Evolutionary conservation across 2,888 invertebrate species (phyloP), one percentile per base, ranked within the genome.

Genomic region (Zaprionus bogoriensis): DNA sequence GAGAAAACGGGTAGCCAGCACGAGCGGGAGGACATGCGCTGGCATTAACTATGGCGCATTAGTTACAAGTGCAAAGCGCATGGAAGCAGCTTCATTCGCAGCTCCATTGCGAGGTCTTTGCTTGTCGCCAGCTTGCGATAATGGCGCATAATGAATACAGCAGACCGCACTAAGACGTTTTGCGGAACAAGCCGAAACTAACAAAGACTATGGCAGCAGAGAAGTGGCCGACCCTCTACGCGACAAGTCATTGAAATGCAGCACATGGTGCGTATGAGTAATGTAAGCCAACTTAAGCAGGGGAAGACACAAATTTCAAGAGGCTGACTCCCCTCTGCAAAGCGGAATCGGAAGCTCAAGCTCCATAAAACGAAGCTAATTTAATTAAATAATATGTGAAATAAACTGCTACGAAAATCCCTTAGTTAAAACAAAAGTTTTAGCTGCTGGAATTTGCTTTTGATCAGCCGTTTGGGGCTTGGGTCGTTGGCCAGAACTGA

Each of bases 91-190:
- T 39, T 30, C 38, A 42, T 41, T 12, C 22, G 22, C 14, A 2
- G 27, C 22, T 3, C 19, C 23, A 47, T 22, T 7, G 38, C 44
- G 17, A 32, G 32, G 44, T 19, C 53, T 45, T 62, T 60, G 47
- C 58, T 78, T 85, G 86, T 78, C 86, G 79, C 79, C 80, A 81
- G 85, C 80, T 85, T 77, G 85, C 68, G 81, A 78, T 87, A 81
- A 81, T 81, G 87, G 87, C 67, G 82, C 86, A 87, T 87, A 78
- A 81, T 81, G 87, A 87, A 81, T 82, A 81, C 67, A 82, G 62
- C 60, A 63, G 71, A 79, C 84, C 84, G 54, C 87, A 83, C 61
- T 44, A 80, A 80, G 78, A 80, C 63, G 61, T 51, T 66, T 52
- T 57, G 50, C 41, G 42, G 20, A 27, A 25, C 50, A 38, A 32